Conservation (phyloP, 2,797 vertebrate genomes). For the Acipenser ruthenus region DNA sequence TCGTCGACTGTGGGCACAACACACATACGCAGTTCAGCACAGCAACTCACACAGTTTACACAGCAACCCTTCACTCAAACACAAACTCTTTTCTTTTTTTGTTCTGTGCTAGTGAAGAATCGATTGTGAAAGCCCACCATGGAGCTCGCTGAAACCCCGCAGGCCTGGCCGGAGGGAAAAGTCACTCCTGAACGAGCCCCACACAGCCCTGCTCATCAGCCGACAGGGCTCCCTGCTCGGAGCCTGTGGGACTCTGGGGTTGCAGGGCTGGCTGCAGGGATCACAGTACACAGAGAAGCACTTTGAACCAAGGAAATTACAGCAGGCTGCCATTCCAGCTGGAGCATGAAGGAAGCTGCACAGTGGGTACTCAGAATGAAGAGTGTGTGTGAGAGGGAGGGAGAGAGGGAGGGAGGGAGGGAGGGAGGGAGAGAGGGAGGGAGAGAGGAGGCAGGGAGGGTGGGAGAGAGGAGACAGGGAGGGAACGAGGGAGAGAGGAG, state of each 20-base stretch:
- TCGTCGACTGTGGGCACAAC: conserved; percentile 71
- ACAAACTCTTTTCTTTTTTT: not conserved
- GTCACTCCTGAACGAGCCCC: too few relatives aligned
- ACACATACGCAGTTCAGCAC: not conserved
- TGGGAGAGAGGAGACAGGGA: too few relatives aligned
- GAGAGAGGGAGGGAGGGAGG: not conserved
- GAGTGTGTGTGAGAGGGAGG: not conserved
- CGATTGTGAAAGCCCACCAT: not conserved
- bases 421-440: too few relatives aligned
- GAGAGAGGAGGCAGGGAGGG: too few relatives aligned
- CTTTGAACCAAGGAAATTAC: not conserved
- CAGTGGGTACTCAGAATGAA: too few relatives aligned
- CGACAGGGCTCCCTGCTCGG: not conserved
- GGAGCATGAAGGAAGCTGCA: not conserved
- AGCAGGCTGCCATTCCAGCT: not conserved
- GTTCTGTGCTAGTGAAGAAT: not conserved
- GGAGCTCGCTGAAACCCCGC: not conserved
- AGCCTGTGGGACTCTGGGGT: not conserved
- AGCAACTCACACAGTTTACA: too few relatives aligned
- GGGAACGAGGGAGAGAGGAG: too few relatives aligned
- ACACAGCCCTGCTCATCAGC: not conserved
- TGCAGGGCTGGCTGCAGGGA: not conserved
- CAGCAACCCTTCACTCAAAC: not conserved
- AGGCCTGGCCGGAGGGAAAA: too few relatives aligned
- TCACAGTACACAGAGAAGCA: too few relatives aligned